phyloP scores from a whole-genome alignment of 1,140 invertebrate genomes.

The Lasioglossum albipes region DNA sequence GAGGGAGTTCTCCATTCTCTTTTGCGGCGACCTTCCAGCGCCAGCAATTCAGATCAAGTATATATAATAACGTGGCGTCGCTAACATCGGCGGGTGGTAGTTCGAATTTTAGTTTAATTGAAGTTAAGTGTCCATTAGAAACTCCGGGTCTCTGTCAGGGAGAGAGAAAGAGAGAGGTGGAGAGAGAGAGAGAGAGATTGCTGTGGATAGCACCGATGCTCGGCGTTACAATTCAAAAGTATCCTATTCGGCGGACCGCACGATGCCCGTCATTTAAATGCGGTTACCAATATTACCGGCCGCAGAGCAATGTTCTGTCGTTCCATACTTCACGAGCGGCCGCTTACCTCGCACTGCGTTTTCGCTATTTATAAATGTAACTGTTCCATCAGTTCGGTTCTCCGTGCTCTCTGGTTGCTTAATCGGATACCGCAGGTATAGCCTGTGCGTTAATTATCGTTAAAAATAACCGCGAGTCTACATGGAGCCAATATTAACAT shows the following conservation, averaged over 20 bases:
- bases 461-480: background rate
- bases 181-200: background rate
- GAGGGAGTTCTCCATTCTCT: slow-evolving; percentile 18
- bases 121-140: slow-evolving; percentile 55
- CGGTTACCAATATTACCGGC: slow-evolving; percentile 37
- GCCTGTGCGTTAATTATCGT: background rate
- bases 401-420: background rate
- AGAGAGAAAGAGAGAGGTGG: too few relatives aligned
- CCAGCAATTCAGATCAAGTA: slow-evolving; percentile 31
- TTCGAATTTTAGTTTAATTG: slow-evolving; percentile 55
- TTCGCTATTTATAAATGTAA: slow-evolving; percentile 16
- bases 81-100: slow-evolving; percentile 23
- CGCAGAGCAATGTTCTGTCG: slow-evolving; percentile 7
- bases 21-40: slow-evolving; percentile 28
- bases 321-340: background rate
- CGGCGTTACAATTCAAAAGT: slow-evolving; percentile 40
- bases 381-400: background rate
- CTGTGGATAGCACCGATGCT: background rate
- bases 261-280: slow-evolving; percentile 43
- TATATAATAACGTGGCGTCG: slow-evolving; percentile 36
- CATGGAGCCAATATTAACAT: background rate
- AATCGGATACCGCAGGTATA: background rate
- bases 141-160: slow-evolving; percentile 27
- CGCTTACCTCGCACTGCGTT: background rate
- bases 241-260: slow-evolving; percentile 37